These are phyloP conservation scores for Condylura cristata DNA, from an alignment of 2,113 vertebrate genomes.

Conservation along the genomic window DNA sequence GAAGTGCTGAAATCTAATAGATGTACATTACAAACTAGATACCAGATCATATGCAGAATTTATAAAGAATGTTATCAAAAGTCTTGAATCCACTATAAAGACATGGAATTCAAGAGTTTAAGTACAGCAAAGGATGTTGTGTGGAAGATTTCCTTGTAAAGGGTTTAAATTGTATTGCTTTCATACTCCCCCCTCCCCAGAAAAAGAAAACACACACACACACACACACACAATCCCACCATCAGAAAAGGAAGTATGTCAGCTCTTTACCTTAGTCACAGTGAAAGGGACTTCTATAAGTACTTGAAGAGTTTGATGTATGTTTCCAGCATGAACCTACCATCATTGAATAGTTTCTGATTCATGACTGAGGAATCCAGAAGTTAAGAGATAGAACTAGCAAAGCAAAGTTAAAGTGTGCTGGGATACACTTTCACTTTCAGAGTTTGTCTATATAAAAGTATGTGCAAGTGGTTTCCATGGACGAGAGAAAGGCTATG, in stretches of 20 bases:
- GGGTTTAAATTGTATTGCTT: not conserved
- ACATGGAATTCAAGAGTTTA: not conserved
- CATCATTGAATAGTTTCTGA: not conserved
- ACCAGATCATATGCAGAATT: not conserved
- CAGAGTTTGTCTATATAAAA: not conserved
- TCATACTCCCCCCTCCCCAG: too few relatives aligned
- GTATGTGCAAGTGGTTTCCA: not conserved
- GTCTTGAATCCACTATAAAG: not conserved
- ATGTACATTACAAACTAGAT: not conserved
- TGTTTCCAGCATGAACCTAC: not conserved
- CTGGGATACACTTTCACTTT: conserved; percentile 1
- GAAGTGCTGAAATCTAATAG: not conserved
- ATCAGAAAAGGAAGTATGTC: not conserved
- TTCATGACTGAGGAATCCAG: not conserved
- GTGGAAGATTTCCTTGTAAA: not conserved
- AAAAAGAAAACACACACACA: not conserved
- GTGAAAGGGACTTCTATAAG: not conserved
- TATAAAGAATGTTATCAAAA: not conserved
- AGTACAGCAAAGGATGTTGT: not conserved
- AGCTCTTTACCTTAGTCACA: not conserved
- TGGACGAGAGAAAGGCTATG: not conserved
- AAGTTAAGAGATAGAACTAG: not conserved
- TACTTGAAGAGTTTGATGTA: not conserved
- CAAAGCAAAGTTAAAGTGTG: not conserved
- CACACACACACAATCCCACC: not conserved